These are phyloP conservation scores for Stichodactyla helianthus DNA, from an alignment of 64 coral and sea anemone species.

Conservation along the genomic window DNA sequence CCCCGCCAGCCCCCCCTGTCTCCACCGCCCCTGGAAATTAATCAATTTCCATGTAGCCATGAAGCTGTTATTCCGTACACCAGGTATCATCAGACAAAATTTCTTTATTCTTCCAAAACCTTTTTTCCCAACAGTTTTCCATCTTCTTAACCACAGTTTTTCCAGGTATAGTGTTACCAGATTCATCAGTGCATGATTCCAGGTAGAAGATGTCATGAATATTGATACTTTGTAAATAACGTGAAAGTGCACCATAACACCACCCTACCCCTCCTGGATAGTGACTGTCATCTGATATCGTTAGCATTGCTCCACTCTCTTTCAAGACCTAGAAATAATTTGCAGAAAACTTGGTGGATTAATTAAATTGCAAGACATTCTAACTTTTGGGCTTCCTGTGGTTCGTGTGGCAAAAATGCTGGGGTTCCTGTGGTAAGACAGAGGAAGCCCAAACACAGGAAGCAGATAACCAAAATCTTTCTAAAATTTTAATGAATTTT, in stretches of 20 bases:
- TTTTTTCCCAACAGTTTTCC: conserved; percentile 35
- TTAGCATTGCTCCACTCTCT: conserved; percentile 49
- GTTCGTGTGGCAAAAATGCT: not conserved
- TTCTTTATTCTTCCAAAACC: conserved; percentile 44
- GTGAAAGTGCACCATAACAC: conserved; percentile 42
- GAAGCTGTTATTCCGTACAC: not conserved
- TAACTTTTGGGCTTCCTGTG: conserved; percentile 1
- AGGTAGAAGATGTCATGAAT: conserved; percentile 60
- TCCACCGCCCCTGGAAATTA: no score
- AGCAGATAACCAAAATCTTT: no score
- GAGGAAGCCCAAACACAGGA: not conserved
- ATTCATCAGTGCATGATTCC: conserved; percentile 1
- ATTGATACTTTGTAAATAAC: conserved; percentile 31
- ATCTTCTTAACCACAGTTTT: conserved; percentile 36
- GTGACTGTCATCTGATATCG: conserved; percentile 65
- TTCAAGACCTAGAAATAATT: conserved; percentile 39
- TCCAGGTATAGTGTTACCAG: not conserved
- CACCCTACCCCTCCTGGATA: conserved; percentile 64
- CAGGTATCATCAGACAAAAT: not conserved
- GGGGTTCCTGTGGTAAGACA: not conserved
- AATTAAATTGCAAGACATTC: not conserved
- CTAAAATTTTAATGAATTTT: no score
- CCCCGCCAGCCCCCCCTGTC: no score
- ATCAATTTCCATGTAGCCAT: not conserved
- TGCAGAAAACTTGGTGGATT: not conserved